Conservation (phyloP, 2,888 invertebrate species). For the Drosophila niveifrons region DNA sequence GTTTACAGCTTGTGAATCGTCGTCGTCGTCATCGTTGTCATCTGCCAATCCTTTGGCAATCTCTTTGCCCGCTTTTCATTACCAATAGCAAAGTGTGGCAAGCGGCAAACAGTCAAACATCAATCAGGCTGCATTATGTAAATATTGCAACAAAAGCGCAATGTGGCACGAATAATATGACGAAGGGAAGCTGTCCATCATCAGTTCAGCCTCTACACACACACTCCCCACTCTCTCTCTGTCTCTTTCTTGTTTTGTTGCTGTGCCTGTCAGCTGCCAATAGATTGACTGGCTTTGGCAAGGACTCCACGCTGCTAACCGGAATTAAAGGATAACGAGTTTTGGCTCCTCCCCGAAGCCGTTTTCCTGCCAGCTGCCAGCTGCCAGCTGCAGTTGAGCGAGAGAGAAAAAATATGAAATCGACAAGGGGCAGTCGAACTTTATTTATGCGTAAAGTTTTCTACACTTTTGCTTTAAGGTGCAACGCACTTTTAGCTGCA, state of each 20-base stretch:
- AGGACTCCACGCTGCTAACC: constrained; percentile 36
- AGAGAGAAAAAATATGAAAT: not conserved
- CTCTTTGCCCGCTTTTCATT: constrained; percentile 73
- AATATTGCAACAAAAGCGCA: constrained; percentile 79
- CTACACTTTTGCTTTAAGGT: constrained; percentile 50
- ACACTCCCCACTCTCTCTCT: not conserved
- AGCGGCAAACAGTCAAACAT: constrained; percentile 62
- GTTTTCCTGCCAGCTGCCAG: constrained; percentile 40
- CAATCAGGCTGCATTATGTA: constrained; percentile 76
- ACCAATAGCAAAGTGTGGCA: constrained; percentile 57
- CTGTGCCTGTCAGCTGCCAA: constrained; percentile 67
- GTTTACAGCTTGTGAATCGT: constrained; percentile 80
- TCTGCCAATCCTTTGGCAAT: constrained; percentile 54
- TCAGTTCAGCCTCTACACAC: not conserved
- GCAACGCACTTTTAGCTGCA: constrained; percentile 19
- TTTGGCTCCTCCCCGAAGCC: constrained; percentile 65
- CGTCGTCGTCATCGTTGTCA: constrained; percentile 81
- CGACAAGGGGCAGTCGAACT: constrained; percentile 33
- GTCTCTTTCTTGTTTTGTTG: not conserved
- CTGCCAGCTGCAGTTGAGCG: constrained; percentile 23
- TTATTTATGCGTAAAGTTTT: constrained; percentile 79
- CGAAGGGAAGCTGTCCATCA: constrained; percentile 27
- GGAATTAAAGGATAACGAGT: constrained; percentile 81
- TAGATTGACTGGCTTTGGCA: constrained; percentile 56
- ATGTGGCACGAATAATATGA: constrained; percentile 35